Conservation (phyloP, 2,888 invertebrate genomes). For the Iselma pallidipennis region DNA sequence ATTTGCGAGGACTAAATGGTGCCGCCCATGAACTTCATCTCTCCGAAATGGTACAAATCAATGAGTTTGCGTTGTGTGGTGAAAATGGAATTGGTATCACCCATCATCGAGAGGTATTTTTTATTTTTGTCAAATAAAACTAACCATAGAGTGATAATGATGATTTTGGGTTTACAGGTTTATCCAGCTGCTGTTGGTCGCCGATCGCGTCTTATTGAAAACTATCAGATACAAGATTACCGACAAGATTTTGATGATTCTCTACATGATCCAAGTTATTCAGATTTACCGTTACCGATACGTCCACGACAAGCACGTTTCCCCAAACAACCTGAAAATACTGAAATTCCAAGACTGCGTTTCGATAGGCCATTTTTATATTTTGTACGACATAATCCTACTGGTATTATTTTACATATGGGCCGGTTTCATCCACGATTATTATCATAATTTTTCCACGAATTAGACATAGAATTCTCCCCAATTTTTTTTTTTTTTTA, state of each 20-base stretch:
- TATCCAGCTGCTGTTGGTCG: conserved; percentile 70
- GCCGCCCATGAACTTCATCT: conserved; percentile 76
- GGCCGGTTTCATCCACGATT: conserved; percentile 86
- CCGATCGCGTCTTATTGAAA: conserved; percentile 21
- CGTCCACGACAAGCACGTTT: conserved; percentile 73
- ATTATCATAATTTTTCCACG: conserved; percentile 76
- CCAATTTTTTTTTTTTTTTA: no score
- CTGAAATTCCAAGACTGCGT: conserved; percentile 73
- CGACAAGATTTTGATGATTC: conserved; percentile 73
- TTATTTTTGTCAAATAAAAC: background rate
- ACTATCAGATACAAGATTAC: conserved; percentile 61
- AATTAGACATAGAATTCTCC: no score
- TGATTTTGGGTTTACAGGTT: background rate
- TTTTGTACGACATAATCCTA: conserved; percentile 87
- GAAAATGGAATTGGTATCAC: conserved; percentile 72
- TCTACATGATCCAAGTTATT: conserved; percentile 58
- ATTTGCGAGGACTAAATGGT: conserved; percentile 82
- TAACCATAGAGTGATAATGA: background rate
- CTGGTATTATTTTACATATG: conserved; percentile 87
- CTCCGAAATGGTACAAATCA: conserved; percentile 83
- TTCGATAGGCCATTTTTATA: conserved; percentile 88
- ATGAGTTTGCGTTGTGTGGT: conserved; percentile 82
- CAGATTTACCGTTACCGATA: conserved; percentile 67
- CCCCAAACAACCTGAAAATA: conserved; percentile 48
- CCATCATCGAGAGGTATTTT: conserved; percentile 73